phyloP scores from a whole-genome alignment of 2,113 vertebrate species.

The Menura novaehollandiae region DNA sequence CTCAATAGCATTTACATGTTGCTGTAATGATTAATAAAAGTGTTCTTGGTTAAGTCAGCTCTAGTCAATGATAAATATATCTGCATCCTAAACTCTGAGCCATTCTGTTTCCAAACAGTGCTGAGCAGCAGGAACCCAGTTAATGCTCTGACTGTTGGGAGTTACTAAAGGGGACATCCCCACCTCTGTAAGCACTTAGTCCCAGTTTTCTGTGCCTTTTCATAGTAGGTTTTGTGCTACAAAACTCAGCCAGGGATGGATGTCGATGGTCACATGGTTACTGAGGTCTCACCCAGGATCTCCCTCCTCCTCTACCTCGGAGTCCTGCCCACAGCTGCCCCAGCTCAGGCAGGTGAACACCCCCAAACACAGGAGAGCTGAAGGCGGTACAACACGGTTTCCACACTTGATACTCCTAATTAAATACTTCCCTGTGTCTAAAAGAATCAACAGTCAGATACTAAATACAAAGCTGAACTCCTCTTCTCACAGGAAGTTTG shows the following conservation, averaged over 20 bases:
- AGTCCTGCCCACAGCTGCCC: background rate
- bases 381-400: fast-evolving
- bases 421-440: background rate
- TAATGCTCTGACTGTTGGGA: background rate
- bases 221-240: fast-evolving
- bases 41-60: background rate
- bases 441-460: background rate
- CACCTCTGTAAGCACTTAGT: fast-evolving
- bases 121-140: background rate
- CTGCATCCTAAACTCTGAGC: background rate
- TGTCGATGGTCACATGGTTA: fast-evolving
- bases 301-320: background rate
- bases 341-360: background rate
- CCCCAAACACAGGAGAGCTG: background rate
- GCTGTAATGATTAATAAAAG: background rate
- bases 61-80: background rate
- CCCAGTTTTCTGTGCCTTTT: background rate
- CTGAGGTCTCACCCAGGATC: background rate
- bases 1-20: fast-evolving
- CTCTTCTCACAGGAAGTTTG: background rate
- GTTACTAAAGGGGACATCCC: background rate
- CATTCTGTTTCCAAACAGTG: background rate
- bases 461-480: background rate
- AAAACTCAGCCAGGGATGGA: background rate
- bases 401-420: background rate